Conservation (phyloP, 2,113 vertebrate genomes). For the Paratilapia polleni region DNA sequence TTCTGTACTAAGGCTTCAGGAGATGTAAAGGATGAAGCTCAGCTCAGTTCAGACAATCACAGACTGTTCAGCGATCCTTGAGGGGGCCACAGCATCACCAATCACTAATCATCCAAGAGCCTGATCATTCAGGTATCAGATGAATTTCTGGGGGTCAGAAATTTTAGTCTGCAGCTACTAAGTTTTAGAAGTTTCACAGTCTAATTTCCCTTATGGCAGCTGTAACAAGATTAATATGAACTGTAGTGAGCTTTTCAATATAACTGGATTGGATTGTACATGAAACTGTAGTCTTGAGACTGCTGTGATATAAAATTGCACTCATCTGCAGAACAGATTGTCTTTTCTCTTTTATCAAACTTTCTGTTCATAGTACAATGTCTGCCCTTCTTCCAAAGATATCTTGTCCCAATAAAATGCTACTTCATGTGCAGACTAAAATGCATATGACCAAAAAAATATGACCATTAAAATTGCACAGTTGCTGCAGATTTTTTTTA, state of each 20-base stretch:
- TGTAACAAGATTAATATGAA: not conserved
- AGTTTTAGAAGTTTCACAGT: not conserved
- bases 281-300: constrained; percentile 11
- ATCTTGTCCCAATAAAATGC: not conserved
- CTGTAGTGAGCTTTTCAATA: constrained; percentile 14
- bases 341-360: not conserved
- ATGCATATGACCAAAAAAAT: not conserved
- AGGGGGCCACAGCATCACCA: not conserved
- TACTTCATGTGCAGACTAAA: not conserved
- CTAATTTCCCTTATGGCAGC: constrained; percentile 6
- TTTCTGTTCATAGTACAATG: not conserved
- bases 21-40: not conserved
- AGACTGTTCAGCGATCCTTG: not conserved
- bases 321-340: not conserved
- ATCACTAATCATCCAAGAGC: not conserved
- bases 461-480: not conserved
- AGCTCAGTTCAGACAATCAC: not conserved
- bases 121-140: not conserved
- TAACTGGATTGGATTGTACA: not conserved
- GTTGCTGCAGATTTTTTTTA: not conserved
- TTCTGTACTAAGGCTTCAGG: not conserved
- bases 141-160: not conserved
- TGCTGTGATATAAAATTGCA: constrained; percentile 4
- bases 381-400: not conserved
- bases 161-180: not conserved